Evolutionary conservation across 2,113 vertebrate species (phyloP).

Genomic region (Prietella phreatophila): DNA sequence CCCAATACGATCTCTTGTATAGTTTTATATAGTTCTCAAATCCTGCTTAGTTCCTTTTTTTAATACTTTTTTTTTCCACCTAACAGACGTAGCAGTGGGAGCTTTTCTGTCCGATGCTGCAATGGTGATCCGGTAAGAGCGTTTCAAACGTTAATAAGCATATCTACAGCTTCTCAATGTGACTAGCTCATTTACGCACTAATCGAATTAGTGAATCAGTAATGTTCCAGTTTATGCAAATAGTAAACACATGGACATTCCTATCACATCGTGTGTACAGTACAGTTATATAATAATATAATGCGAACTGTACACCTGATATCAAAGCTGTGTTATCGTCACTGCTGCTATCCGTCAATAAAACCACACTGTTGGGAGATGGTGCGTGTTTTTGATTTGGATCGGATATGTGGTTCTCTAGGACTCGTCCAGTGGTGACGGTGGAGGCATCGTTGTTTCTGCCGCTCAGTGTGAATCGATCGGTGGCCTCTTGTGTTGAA

Average conservation of each 20-base stretch:
- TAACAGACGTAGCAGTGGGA: slow-evolving; percentile 88
- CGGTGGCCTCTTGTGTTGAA: slow-evolving; percentile 73
- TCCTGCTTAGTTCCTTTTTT: neutral
- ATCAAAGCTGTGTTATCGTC: neutral
- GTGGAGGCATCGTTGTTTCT: slow-evolving; percentile 80
- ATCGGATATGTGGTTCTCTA: slow-evolving; percentile 54
- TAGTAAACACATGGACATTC: neutral
- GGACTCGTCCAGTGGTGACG: slow-evolving; percentile 88
- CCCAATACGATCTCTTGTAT: neutral
- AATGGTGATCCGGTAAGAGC: slow-evolving; percentile 85
- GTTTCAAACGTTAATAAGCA: neutral
- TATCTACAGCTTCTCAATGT: neutral
- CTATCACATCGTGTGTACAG: neutral
- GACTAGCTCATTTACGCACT: neutral
- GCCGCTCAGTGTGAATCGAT: slow-evolving; percentile 79
- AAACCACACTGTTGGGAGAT: neutral
- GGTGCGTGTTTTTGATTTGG: neutral
- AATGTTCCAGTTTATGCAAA: neutral
- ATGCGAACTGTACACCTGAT: neutral
- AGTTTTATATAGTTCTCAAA: no score
- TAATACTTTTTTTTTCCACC: slow-evolving; percentile 28
- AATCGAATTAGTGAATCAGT: neutral
- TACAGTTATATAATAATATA: neutral
- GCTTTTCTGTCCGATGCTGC: slow-evolving; percentile 89
- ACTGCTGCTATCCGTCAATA: neutral